These are phyloP conservation scores for Planiliza haematocheilus DNA, from an alignment of 2,113 vertebrate genomes.

Conservation along the genomic window DNA sequence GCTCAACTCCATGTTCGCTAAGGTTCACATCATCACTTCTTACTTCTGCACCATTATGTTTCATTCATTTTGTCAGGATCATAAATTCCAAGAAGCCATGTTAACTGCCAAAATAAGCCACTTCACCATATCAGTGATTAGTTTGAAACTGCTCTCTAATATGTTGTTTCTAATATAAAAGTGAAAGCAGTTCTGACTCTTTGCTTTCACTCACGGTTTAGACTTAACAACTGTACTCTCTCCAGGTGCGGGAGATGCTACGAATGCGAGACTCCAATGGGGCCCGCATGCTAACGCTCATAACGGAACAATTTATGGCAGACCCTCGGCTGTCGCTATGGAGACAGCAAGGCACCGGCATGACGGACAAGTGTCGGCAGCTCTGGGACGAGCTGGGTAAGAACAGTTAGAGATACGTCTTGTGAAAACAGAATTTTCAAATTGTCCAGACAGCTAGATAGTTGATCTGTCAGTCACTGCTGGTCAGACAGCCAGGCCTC, in stretches of 20 bases:
- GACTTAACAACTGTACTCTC: slow-evolving; percentile 34
- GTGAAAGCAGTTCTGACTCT: not conserved
- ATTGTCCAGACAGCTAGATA: not conserved
- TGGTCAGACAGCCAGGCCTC: not conserved
- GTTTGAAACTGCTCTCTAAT: not conserved
- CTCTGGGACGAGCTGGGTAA: slow-evolving; percentile 97
- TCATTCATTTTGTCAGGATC: not conserved
- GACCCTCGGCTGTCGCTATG: slow-evolving; percentile 96
- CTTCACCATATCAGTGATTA: not conserved
- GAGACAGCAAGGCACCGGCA: slow-evolving; percentile 98
- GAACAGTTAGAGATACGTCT: slow-evolving; percentile 7
- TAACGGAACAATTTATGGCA: slow-evolving; percentile 99
- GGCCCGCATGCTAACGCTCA: slow-evolving; percentile 96
- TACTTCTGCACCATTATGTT: not conserved
- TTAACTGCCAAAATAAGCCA: not conserved
- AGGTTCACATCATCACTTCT: slow-evolving; percentile 82
- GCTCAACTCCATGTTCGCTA: slow-evolving; percentile 99
- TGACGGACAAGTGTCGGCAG: slow-evolving; percentile 98
- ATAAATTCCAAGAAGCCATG: too few species aligned
- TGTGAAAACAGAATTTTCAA: not conserved
- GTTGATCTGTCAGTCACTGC: not conserved
- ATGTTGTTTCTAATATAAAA: not conserved
- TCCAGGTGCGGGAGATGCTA: slow-evolving; percentile 97
- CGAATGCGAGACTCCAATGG: slow-evolving; percentile 98
- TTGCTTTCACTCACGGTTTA: not conserved